Base-by-base conservation (phyloP, 2,888 invertebrate genomes). In the Elaeidobius kamerunicus region DNA sequence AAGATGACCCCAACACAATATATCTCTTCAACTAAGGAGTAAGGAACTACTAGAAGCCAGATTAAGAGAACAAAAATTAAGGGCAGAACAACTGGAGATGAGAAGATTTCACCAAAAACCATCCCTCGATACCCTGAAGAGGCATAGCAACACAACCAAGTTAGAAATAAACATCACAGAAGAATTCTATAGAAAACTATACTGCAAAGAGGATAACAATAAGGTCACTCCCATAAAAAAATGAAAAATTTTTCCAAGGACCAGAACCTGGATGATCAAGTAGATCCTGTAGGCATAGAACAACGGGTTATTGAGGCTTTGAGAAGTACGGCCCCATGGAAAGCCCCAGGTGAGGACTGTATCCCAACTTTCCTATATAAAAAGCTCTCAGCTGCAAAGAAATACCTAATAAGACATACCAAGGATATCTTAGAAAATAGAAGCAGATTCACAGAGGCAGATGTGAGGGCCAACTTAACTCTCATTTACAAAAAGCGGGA, bases 401-500 rank as follows among this genome's bases (percentile, higher is more conserved):
- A 34, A 27, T 58, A 54, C 45, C 38, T 58, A 7, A 44, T 17
- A 17, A 17, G 15, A n/a, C 36, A 35, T 40, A 30, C 38, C 11
- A 34, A 17, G 3, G 15, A 41, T 2, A 30, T 38, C 17, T 12
- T 43, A 11, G 19, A 28, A 34, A 18, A 17, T 4, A 40, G 17
- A 17, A 11, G 11, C 2, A 40, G 9, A 3, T 16, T 55, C 11
- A 34, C 2, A 0, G 56, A 63, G 40, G 42, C 40, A 1, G 63
- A 65, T 17, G 55, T 53, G 4, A 42, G 59, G 30, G 59, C 63
- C 0, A 60, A 57, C 0, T 36, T 64, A 2, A 45, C 61, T 5
- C 41, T 65, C 6, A 32, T 67, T 3, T 52, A 63, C 28, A 66
- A 65, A 48, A 63, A 63, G 49, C 63, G 64, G 2, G 59, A 62